Percentiles rank a stretch among this genome's conserved stretches.
These are phyloP conservation scores for Eclectus roratus DNA, from an alignment of 2,113 vertebrate genomes.

Conservation along the genomic window DNA sequence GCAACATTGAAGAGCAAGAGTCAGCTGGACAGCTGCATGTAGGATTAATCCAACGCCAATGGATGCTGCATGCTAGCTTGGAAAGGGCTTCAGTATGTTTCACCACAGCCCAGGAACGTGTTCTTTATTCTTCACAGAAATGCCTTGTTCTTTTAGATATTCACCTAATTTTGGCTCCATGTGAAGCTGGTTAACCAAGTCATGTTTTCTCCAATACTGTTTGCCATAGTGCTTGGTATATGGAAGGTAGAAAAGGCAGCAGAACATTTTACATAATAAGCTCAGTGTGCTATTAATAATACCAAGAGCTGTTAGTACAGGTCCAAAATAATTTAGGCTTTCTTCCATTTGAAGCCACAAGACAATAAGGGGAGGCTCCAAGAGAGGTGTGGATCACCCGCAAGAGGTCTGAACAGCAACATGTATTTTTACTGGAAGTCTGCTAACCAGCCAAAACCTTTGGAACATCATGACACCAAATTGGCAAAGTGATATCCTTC, in stretches of 20 bases:
- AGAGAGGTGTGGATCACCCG: conserved; percentile 70
- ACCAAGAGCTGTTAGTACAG: not conserved
- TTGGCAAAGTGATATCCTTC: conserved; percentile 66
- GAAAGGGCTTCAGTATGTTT: not conserved
- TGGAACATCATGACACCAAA: conserved; percentile 70
- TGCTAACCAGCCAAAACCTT: conserved; percentile 70
- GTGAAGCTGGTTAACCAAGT: not conserved
- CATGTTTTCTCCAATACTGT: not conserved
- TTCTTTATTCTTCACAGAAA: not conserved
- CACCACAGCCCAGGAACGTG: not conserved
- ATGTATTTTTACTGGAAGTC: conserved; percentile 75
- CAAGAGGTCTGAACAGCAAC: conserved; percentile 71
- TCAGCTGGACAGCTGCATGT: not conserved
- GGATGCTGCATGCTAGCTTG: not conserved
- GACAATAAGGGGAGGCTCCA: conserved; percentile 68
- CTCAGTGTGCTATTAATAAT: conserved; percentile 38
- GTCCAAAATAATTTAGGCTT: conserved; percentile 55
- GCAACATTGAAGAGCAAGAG: not conserved
- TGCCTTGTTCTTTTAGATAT: not conserved
- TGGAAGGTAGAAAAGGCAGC: not conserved
- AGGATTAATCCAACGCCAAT: not conserved
- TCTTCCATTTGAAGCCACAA: conserved; percentile 70
- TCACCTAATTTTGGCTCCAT: not conserved
- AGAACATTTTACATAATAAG: not conserved
- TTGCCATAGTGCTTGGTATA: not conserved